Base-by-base conservation (phyloP, 2,113 vertebrate genomes). In the Grallaria varia region DNA sequence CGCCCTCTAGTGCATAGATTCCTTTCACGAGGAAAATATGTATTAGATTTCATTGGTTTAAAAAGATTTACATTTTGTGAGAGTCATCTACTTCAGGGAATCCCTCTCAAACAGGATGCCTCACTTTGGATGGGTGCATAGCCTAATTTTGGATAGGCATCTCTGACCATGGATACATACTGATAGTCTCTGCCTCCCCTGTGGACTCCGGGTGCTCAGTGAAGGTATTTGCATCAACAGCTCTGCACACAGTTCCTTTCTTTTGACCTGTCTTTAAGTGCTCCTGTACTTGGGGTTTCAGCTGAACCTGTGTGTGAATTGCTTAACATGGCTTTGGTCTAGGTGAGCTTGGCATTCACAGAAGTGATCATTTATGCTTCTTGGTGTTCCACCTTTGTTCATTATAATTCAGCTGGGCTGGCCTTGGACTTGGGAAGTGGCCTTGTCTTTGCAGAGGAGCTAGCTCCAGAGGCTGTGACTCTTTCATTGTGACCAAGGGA, bases 1-100 rank as follows among this genome's bases (percentile, higher is more conserved):
- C 87, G 79, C 91, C 87, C 92, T 93, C 92, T 96, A 95, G 94
- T 77, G 94, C 18, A 5, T 18, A 18, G 14, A 42, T 68, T 82
- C 35, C 12, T 87, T 91, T 84, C 60, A 40, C 6, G 71, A 73
- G 37, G 28, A 87, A 91, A 73, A 69, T 15, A 71, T 68, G 14
- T 69, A n/a, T 12, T 83, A 2, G 24, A 37, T 33, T 90, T 60
- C 68, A 37, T 49, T 20, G 10, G 6, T 67, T 74, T 66, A 33
- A 62, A 78, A 79, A 76, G 5, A 21, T 45, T 33, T n/a, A 24
- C 3, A 12, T 91, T 87, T 93, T 52, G 30, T 22, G 20, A 40
- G 67, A 82, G 39, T 33, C 49, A 35, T 1, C 60, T n/a, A 39
- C 74, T 74, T 71, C 37, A 33, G 63, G 23, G 35, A 42, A 84